phyloP scores from a whole-genome alignment of 2,888 invertebrate species.

The Tuberolachnus salignus region DNA sequence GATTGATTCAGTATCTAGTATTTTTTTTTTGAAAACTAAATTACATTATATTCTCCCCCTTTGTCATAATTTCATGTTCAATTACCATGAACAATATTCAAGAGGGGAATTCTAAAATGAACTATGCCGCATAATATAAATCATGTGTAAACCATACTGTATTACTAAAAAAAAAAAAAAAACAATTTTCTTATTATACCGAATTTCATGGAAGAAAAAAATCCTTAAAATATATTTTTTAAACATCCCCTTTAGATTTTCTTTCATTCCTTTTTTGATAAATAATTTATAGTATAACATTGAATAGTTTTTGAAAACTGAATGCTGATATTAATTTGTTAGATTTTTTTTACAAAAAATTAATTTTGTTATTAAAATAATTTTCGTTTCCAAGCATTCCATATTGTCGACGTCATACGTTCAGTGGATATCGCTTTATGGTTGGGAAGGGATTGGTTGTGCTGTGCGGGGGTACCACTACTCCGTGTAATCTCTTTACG shows the following conservation, averaged over 20 bases:
- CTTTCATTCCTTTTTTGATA: not conserved
- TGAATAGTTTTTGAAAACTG: not conserved
- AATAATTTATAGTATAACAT: not conserved
- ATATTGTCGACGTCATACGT: slow-evolving; percentile 42
- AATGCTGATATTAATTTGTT: not conserved
- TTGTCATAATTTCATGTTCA: not conserved
- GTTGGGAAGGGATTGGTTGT: not conserved
- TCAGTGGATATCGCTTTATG: not conserved
- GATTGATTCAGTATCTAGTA: not conserved
- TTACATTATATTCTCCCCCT: not conserved
- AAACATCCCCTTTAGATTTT: not conserved
- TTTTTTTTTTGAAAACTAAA: not conserved
- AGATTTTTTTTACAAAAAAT: not conserved
- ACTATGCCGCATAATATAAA: slow-evolving; percentile 23
- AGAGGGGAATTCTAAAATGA: slow-evolving; percentile 3
- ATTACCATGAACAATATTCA: not conserved
- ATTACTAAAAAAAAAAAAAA: no score
- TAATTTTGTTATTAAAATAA: not conserved
- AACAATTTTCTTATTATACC: not conserved
- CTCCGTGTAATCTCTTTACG: slow-evolving; percentile 36
- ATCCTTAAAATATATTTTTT: not conserved
- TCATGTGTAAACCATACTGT: not conserved
- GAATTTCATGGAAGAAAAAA: slow-evolving; percentile 50
- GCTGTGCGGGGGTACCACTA: slow-evolving; percentile 45
- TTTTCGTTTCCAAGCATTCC: slow-evolving; percentile 43